Evolutionary conservation across 2,888 invertebrate species (phyloP).

Genomic region (Metellina segmentata): DNA sequence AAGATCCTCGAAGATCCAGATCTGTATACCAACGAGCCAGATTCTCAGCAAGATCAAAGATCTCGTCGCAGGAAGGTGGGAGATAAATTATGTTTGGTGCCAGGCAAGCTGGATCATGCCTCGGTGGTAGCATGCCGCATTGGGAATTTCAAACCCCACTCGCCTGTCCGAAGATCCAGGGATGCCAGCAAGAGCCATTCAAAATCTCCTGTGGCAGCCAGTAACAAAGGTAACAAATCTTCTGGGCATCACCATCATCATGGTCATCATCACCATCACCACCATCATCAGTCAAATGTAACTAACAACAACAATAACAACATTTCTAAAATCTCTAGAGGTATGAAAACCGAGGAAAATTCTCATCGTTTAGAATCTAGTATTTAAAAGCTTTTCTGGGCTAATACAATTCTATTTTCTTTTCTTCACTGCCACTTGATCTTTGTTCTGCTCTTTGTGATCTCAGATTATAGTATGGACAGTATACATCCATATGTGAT

Average conservation of each 20-base stretch:
- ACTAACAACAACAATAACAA: constrained; percentile 67
- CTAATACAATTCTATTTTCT: neutral
- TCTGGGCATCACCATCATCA: constrained; percentile 61
- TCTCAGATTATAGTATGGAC: constrained; percentile 72
- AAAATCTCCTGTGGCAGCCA: constrained; percentile 61
- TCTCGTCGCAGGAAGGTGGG: constrained; percentile 86
- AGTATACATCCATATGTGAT: constrained; percentile 69
- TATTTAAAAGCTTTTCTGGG: constrained; percentile 37
- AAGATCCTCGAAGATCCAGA: constrained; percentile 91
- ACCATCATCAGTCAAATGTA: constrained; percentile 38
- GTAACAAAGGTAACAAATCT: constrained; percentile 42
- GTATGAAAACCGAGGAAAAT: constrained; percentile 64
- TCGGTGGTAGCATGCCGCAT: constrained; percentile 91
- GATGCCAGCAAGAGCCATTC: constrained; percentile 62
- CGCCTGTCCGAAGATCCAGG: constrained; percentile 51
- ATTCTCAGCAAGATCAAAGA: constrained; percentile 81
- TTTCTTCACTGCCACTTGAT: constrained; percentile 57
- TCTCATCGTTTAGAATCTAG: constrained; percentile 64
- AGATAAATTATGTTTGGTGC: constrained; percentile 88
- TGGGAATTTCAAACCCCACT: constrained; percentile 81
- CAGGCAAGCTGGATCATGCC: constrained; percentile 94
- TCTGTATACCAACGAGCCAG: constrained; percentile 83
- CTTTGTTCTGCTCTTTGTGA: constrained; percentile 44
- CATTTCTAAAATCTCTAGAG: constrained; percentile 52
- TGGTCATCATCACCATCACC: constrained; percentile 55